phyloP scores from a whole-genome alignment of 1,140 invertebrate genomes.

The Prorops nasuta region DNA sequence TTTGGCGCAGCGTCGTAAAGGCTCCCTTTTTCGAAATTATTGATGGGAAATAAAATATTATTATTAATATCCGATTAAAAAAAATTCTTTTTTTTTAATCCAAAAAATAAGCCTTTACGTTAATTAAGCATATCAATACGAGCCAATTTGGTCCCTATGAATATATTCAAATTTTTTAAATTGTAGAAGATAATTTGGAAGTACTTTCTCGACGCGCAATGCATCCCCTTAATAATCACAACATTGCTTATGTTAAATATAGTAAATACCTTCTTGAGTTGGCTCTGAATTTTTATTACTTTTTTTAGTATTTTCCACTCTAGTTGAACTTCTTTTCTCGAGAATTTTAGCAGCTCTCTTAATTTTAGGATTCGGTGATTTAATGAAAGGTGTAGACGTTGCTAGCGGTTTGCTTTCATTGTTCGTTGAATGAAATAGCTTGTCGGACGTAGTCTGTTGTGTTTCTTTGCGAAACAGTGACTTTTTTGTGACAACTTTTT shows the following conservation, averaged over 20 bases:
- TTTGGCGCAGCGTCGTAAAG: no score
- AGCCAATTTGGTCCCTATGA: no score
- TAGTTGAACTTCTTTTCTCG: constrained; percentile 8
- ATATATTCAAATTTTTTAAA: no score
- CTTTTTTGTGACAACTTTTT: constrained; percentile 20
- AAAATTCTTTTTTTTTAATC: no score
- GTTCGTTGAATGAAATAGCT: constrained; percentile 1
- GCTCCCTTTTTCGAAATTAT: no score
- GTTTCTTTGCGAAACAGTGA: constrained; percentile 8
- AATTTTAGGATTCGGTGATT: constrained; percentile 11
- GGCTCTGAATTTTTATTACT: constrained; percentile 9
- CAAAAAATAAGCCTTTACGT: no score
- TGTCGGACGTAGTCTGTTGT: background rate
- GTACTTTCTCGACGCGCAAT: no score
- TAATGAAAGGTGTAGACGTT: constrained; percentile 32
- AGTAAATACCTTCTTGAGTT: constrained; percentile 7
- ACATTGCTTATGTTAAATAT: constrained; percentile 16
- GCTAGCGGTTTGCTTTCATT: constrained; percentile 21
- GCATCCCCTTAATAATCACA: background rate
- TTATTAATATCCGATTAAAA: background rate
- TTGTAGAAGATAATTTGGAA: no score
- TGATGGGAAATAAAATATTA: no score
- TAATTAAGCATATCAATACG: no score
- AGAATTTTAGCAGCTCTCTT: constrained; percentile 9
- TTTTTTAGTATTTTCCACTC: constrained; percentile 6